These are phyloP conservation scores for Leptatherina wallacei DNA, from an alignment of 2,797 vertebrate genomes.

Conservation along the genomic window DNA sequence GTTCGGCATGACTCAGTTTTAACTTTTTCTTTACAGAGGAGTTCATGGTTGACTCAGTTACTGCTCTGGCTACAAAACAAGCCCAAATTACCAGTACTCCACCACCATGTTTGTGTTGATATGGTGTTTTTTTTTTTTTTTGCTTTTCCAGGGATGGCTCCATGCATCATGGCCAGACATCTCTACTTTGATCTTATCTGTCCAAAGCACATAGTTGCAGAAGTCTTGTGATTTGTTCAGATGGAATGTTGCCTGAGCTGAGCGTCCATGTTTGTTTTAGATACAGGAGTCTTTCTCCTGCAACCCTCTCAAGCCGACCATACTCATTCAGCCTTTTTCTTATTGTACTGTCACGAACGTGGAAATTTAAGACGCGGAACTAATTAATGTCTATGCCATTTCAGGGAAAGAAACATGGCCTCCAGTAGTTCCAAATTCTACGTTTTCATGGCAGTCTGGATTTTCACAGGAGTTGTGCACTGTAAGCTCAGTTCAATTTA, in stretches of 20 bases:
- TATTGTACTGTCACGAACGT: neutral
- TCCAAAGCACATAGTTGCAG: neutral
- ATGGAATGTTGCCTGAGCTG: too few species aligned
- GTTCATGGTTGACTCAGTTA: neutral
- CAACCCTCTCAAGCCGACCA: too few species aligned
- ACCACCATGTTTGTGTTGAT: neutral
- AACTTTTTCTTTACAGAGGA: neutral
- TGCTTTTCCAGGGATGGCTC: neutral
- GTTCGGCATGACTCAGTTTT: neutral
- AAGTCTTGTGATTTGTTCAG: neutral
- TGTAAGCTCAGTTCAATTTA: conserved; percentile 24
- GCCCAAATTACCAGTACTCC: neutral
- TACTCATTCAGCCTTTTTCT: too few species aligned
- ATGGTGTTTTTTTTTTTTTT: too few species aligned
- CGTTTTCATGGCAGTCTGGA: accelerated
- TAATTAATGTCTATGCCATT: neutral
- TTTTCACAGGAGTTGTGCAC: accelerated
- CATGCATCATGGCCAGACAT: neutral
- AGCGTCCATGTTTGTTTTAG: too few species aligned
- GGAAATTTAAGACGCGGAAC: neutral
- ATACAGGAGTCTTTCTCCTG: neutral
- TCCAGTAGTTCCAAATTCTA: accelerated
- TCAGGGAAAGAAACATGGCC: conserved; percentile 60
- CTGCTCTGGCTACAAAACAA: neutral
- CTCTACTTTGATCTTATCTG: neutral